Base-by-base conservation (phyloP, 2,888 invertebrate genomes). In the Disparrhopalites patrizii region DNA sequence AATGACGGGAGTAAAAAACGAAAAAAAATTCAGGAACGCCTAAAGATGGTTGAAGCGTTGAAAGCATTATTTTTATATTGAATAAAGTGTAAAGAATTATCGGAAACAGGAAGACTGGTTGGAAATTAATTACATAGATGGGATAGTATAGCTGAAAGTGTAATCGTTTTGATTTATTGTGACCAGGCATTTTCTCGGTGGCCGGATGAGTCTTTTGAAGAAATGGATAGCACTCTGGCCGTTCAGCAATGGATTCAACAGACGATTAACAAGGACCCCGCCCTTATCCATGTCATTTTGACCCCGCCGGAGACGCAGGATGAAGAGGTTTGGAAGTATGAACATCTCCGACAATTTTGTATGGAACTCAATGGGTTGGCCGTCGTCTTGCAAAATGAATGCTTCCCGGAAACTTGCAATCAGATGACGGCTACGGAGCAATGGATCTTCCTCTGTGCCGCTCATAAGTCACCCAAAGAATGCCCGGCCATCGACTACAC, bases 361-460 rank as follows among this genome's bases (percentile, higher is more conserved):
- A 96, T 99, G 94, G 98, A 99, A 81, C 81, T 99, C 56, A 99
- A 99, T 82, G 97, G 96, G n/a, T 82, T 99, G 75, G 97, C 98
- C 55, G 97, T 99, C 0, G 86, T 92, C 78, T 83, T 99, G 72
- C 98, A 98, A 83, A 87, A 87, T 73, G 97, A 98, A 80, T 99
- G 99, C 80, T 91, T 93, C 78, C 96, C 98, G 40, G 92, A 94
- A 77, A 93, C 91, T 25, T 99, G 99, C 80, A 93, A 91, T 68
- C 98, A 99, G 82, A 99, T 99, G 99, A 99, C 98, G 51, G 99
- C 99, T 31, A 99, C 99, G 30, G 98, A 99, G 81, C 98, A 99
- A 78, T 99, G 99, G 99, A 99, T 99, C 81, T 99, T 99, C 81
- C 83, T 99, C 62, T 99, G 99, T 84, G 99, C 99, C 66, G 98